Base-by-base conservation (phyloP, 2,888 invertebrate species). In the Meghimatium bilineatum region DNA sequence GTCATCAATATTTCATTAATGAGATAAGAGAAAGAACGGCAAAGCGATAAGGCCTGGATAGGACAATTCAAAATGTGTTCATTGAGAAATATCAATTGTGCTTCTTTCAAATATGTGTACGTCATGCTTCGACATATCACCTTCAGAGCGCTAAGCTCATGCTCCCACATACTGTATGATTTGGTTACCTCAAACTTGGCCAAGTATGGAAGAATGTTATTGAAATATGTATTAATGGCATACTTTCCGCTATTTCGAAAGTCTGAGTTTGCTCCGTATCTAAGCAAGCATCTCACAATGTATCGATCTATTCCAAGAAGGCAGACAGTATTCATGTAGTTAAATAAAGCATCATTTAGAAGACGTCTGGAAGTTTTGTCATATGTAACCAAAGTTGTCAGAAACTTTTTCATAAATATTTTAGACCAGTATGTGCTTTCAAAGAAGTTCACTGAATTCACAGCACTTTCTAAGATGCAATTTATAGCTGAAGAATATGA, bases 211-310 rank as follows among this genome's bases (percentile, higher is more conserved):
- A 84, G 72, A 0, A 84, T 71, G 8, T 69, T 63, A 36, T 84
- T 80, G 60, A 84, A 84, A 69, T 76, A 84, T 2, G 60, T 76
- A 60, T 84, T 84, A 26, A 84, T 38, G 0, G 80, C 76, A 29
- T 84, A 84, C 34, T 72, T 75, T 38, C 69, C 71, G 20, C 60
- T 76, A 29, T 26, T n/a, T 17, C 67, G 26, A n/a, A 44, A 67
- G 63, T 84, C 84, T 10, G 80, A 76, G 38, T 84, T 84, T 10
- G 72, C 80, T 20, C 84, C 84, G 63, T 76, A 80, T 26, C 84
- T 38, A 12, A 84, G 38, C 8, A 84, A 80, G 2, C 52, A 44
- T 44, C 67, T 63, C 2, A 84, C n/a, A 32, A 84, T 80, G 29
- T 63, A 75, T 0, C 76, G 75, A 66, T 84, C 76, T 10, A 84